Evolutionary conservation across 2,888 invertebrate species (phyloP), one percentile per base, ranked within the genome.

Genomic region (Thysanoteuthis rhombus): DNA sequence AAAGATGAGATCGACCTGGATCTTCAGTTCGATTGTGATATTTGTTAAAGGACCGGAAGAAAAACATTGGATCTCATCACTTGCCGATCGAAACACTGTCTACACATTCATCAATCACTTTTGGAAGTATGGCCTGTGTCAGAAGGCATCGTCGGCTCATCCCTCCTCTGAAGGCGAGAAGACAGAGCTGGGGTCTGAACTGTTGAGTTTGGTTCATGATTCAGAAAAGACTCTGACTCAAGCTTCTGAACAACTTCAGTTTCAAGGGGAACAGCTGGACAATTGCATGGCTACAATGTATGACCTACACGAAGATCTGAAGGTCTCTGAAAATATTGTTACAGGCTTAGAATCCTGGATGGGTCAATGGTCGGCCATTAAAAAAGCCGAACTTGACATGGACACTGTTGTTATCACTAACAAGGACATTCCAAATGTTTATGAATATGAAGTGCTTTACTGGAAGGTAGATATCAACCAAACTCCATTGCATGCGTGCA

Each of bases 241-340:
- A 91, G 95, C 96, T 90, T 96, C 95, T 40, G 94, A 93, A 4
- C 94, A 94, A 45, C 93, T 96, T 38, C 93, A 94, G n/a, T 91
- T 93, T 6, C 95, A 96, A 94, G 96, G 96, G 1, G 93, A 95
- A 40, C 96, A 96, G 93, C 94, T 96, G 52, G 95, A 95, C 89
- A 93, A 94, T 39, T 94, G 96, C 5, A 52, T 95, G 4, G 94
- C 94, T 0, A 94, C 94, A 22, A 95, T 96, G 95, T 93, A 94
- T 93, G 96, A 96, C 52, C 94, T 96, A 75, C 95, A 96, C 92
- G 95, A 95, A 94, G 96, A 96, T 93, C 94, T 96, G 39, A 95
- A 95, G 93, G 94, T 96, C 90, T 95, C 96, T 25, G 96, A 96
- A 16, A 95, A 94, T 40, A 92, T 96, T 36, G 94, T 96, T 1